phyloP scores from a whole-genome alignment of 2,888 invertebrate genomes.

The Agrochola lota region DNA sequence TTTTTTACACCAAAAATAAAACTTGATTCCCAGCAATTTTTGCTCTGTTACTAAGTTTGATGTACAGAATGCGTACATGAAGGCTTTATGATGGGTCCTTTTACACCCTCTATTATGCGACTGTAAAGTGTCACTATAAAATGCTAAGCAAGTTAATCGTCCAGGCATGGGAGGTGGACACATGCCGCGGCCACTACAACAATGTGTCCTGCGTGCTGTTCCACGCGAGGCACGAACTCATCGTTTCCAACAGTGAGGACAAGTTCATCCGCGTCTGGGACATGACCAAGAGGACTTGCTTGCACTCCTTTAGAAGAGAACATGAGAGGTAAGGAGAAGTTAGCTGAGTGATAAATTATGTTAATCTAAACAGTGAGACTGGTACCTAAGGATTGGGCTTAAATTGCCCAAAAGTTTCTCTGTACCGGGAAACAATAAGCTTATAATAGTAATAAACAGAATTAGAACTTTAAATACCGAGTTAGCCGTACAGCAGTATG shows the following conservation, averaged over 20 bases:
- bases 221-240: conserved; percentile 98
- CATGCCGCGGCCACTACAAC: conserved; percentile 99
- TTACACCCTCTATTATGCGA: background rate
- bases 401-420: too few species aligned
- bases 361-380: too few species aligned
- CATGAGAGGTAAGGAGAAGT: conserved; percentile 92
- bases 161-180: conserved; percentile 99
- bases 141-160: background rate
- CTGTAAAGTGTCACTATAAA: background rate
- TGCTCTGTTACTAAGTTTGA: background rate
- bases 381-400: too few species aligned
- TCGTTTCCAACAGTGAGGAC: conserved; percentile 99
- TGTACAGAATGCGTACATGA: background rate
- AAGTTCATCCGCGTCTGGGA: conserved; percentile 99
- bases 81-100: too few species aligned
- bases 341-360: too few species aligned
- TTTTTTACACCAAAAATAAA: background rate
- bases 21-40: background rate
- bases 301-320: conserved; percentile 98
- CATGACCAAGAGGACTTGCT: conserved; percentile 97
- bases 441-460: too few species aligned
- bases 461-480: too few species aligned
- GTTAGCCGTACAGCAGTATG: too few species aligned
- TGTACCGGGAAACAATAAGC: too few species aligned
- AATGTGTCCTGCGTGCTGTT: conserved; percentile 99